Base-by-base conservation (phyloP, 2,113 vertebrate species). In the Lepisosteus oculatus region DNA sequence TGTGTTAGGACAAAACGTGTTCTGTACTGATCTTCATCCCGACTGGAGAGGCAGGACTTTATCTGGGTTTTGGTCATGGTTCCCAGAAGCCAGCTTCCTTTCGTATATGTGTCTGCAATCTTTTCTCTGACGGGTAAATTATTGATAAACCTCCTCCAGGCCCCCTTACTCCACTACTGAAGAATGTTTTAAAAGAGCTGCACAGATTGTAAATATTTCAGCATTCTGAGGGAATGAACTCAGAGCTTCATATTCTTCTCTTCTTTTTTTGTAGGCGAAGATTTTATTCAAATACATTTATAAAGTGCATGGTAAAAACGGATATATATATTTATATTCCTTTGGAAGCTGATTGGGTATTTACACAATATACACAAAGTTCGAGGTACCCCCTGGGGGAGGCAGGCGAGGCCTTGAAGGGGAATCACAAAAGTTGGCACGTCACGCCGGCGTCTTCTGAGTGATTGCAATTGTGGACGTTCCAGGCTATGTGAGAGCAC, bases 381-480 rank as follows among this genome's bases (percentile, higher is more conserved):
- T 84, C 85, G 62, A 72, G 69, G 72, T 72, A 69, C 63, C 9
- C 9, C 47, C 17, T 59, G 11, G 68, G 55, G 66, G 68, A 68
- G 43, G 62, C 13, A 69, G 76, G 69, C 61, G 69, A 44, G 71
- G 71, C 70, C 43, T 67, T 13, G 64, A 43, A 8, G 56, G 43
- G 6, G 55, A 85, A 86, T 95, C 92, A 94, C 72, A 79, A 90
- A 68, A 85, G 75, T 12, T 77, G 73, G 78, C 97, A 99, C 66
- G 81, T 85, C 67, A 94, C 95, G 0, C 96, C 86, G 0, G 95
- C 97, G 0, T 99, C 97, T 76, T 99, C 97, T 0, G 91, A 88
- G 85, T 99, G 97, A 84, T 97, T 92, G 14, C 97, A 99, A 88
- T 99, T 99, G 92, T 99, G 97, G 71, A 94, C 93, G 0, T 96